These are phyloP conservation scores for Propsilocerus akamusi DNA, from an alignment of 1,140 invertebrate genomes.

Conservation along the genomic window DNA sequence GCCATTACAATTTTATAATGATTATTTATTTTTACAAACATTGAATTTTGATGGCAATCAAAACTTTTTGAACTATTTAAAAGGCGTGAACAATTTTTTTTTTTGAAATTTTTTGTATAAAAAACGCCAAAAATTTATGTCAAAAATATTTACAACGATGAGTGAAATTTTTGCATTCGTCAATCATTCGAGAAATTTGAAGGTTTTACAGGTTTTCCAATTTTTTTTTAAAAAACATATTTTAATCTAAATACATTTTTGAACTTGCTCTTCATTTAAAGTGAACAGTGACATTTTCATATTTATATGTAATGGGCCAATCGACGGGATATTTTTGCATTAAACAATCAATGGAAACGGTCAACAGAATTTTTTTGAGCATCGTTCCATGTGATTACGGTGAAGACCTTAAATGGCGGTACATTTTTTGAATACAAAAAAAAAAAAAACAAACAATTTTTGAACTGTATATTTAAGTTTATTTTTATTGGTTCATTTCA, in stretches of 20 bases:
- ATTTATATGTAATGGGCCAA: neutral
- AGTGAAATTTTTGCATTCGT: too few species aligned
- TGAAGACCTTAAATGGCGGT: slow-evolving; percentile 1
- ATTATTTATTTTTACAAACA: neutral
- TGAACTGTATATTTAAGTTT: too few species aligned
- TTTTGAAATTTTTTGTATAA: neutral
- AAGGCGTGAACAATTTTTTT: neutral
- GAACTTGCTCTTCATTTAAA: too few species aligned
- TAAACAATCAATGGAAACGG: neutral
- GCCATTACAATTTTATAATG: too few species aligned
- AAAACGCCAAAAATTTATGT: too few species aligned
- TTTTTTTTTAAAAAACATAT: neutral
- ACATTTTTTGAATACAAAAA: too few species aligned
- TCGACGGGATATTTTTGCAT: neutral
- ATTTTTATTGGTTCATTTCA: neutral
- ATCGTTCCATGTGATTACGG: too few species aligned
- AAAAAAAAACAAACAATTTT: too few species aligned
- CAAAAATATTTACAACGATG: too few species aligned
- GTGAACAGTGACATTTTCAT: slow-evolving; percentile 1
- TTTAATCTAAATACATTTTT: too few species aligned
- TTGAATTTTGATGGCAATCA: neutral
- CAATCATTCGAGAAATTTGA: too few species aligned
- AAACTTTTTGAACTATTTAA: neutral
- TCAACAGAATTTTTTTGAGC: slow-evolving; percentile 2
- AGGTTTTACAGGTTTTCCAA: neutral